phyloP scores from a whole-genome alignment of 2,113 vertebrate genomes.

The Gambusia affinis region DNA sequence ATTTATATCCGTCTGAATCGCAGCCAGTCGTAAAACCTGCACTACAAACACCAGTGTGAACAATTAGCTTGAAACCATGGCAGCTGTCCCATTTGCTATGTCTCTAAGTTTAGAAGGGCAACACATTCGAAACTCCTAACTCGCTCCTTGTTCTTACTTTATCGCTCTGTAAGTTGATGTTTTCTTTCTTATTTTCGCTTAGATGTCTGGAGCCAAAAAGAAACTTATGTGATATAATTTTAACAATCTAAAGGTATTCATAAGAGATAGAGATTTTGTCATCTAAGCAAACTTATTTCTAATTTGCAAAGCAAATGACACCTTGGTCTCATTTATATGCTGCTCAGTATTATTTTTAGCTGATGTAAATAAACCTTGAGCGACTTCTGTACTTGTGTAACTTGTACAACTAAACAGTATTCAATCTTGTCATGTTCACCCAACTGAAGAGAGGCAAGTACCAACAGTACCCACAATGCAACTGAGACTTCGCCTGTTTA shows the following conservation, averaged over 20 bases:
- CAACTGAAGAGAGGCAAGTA: not conserved
- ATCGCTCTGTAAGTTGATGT: conserved; percentile 3
- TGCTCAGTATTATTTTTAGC: not conserved
- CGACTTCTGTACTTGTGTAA: not conserved
- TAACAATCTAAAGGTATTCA: conserved; percentile 1
- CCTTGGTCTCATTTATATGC: not conserved
- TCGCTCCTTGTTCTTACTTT: not conserved
- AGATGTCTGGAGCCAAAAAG: conserved; percentile 6
- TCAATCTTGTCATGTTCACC: too few species aligned
- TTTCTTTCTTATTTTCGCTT: not conserved
- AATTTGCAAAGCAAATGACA: too few species aligned
- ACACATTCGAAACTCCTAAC: not conserved
- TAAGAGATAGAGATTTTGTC: not conserved
- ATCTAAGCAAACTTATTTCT: not conserved
- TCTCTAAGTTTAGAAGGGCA: not conserved
- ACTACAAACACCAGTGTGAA: not conserved
- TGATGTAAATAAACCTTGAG: not conserved
- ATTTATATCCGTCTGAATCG: conserved; percentile 1
- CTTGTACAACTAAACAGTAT: too few species aligned
- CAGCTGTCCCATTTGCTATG: conserved; percentile 34
- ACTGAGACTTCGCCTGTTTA: not conserved
- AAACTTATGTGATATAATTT: conserved; percentile 9
- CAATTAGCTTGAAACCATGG: conserved; percentile 38
- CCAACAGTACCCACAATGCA: too few species aligned
- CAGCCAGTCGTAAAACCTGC: not conserved